A percentile compares a stretch with the other conserved stretches of the same genome.
Evolutionary conservation across 1,140 invertebrate genomes (phyloP).

Genomic region (Nasonia vitripennis): DNA sequence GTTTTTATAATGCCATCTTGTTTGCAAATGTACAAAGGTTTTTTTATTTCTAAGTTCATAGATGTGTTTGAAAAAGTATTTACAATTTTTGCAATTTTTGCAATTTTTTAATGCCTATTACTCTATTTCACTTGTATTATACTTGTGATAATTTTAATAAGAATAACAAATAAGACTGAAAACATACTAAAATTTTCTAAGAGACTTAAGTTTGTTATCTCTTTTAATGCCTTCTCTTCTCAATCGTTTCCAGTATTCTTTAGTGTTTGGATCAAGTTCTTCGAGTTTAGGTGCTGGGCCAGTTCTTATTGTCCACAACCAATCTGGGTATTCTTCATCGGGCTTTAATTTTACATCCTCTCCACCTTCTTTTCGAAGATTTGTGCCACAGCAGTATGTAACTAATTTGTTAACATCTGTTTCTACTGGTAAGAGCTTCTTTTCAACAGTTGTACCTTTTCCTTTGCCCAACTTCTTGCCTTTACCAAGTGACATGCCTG

Average conservation of each 20-base stretch:
- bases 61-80: neutral
- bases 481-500: constrained; percentile 49
- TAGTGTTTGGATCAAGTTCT: constrained; percentile 86
- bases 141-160: neutral
- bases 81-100: neutral
- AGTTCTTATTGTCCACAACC: constrained; percentile 88
- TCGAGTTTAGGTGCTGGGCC: constrained; percentile 79
- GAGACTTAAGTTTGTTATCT: constrained; percentile 78
- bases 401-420: constrained; percentile 88
- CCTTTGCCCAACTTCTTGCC: constrained; percentile 77
- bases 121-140: neutral
- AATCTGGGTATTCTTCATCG: constrained; percentile 94
- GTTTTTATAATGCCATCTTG: neutral
- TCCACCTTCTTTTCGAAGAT: constrained; percentile 84
- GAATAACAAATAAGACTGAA: neutral
- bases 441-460: constrained; percentile 78
- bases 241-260: constrained; percentile 87
- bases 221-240: constrained; percentile 78
- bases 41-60: neutral
- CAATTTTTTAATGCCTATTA: no score
- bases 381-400: constrained; percentile 90
- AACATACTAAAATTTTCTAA: constrained; percentile 57
- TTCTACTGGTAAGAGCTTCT: constrained; percentile 88
- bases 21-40: neutral
- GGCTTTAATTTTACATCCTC: constrained; percentile 90